phyloP scores from a whole-genome alignment of 2,888 invertebrate genomes.

The Chrysotoxum bicinctum region DNA sequence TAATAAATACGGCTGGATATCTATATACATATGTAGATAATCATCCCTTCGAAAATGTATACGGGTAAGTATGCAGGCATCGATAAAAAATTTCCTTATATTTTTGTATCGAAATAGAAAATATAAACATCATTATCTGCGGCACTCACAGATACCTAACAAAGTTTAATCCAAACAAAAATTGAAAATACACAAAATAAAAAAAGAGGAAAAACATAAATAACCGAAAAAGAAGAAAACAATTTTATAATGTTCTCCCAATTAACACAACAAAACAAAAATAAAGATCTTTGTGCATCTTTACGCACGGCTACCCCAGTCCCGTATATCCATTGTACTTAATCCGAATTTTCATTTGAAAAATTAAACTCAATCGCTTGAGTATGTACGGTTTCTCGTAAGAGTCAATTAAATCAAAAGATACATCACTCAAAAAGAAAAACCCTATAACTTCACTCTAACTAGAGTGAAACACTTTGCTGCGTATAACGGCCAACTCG shows the following conservation, averaged over 20 bases:
- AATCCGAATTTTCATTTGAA: neutral
- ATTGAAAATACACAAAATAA: constrained; percentile 24
- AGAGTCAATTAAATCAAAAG: neutral
- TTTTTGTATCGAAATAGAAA: neutral
- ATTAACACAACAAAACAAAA: constrained; percentile 15
- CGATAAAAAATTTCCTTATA: neutral
- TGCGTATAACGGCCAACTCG: neutral
- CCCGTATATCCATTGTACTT: neutral
- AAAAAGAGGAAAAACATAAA: constrained; percentile 23
- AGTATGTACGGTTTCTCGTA: neutral
- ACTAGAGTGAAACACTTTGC: constrained; percentile 20
- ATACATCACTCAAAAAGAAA: constrained; percentile 3
- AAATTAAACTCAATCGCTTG: neutral
- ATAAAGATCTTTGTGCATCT: constrained; percentile 8
- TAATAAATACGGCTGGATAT: too few relatives aligned
- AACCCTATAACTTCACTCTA: constrained; percentile 4
- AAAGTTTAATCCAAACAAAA: constrained; percentile 36
- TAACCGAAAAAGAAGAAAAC: constrained; percentile 9
- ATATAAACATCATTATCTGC: constrained; percentile 29
- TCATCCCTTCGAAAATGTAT: neutral
- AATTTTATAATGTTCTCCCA: constrained; percentile 19
- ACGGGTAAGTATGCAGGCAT: neutral
- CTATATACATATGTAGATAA: too few relatives aligned
- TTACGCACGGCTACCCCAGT: neutral
- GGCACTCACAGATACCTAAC: neutral